phyloP scores from a whole-genome alignment of 2,113 vertebrate species.

The Tragelaphus scriptus region DNA sequence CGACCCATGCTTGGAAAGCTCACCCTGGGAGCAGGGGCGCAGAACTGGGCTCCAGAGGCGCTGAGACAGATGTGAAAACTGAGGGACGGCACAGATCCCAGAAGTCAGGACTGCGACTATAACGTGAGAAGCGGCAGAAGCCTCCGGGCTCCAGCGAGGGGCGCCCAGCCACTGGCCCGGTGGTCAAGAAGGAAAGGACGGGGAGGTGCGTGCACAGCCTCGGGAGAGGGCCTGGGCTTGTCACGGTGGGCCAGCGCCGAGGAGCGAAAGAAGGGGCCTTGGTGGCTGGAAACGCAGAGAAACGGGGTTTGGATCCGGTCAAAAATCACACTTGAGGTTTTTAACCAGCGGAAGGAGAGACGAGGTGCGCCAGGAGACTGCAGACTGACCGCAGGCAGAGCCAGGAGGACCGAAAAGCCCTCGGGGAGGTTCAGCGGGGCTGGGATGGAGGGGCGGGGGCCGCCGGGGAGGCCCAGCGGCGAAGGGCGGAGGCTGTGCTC shows the following conservation, averaged over 20 bases:
- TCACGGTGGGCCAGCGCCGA: rapidly evolving
- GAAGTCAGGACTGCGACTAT: not conserved
- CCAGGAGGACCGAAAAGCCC: rapidly evolving
- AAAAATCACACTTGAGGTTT: no score
- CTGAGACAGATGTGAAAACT: not conserved
- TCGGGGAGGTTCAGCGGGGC: not conserved
- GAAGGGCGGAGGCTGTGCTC: not conserved
- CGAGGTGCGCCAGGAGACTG: rapidly evolving
- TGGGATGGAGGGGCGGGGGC: rapidly evolving
- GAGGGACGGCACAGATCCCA: not conserved
- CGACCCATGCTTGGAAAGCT: not conserved
- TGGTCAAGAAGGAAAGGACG: not conserved
- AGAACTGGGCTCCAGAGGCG: not conserved
- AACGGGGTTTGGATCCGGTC: no score
- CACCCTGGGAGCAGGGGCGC: rapidly evolving
- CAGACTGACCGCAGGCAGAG: rapidly evolving
- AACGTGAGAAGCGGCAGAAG: rapidly evolving
- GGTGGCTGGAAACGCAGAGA: not conserved
- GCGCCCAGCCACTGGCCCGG: rapidly evolving
- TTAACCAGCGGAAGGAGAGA: not conserved
- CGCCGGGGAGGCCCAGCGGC: not conserved
- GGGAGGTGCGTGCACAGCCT: not conserved
- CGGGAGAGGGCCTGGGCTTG: not conserved
- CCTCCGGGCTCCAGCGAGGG: no score
- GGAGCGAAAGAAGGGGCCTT: not conserved